Evolutionary conservation across 1,140 invertebrate genomes (phyloP).

Genomic region (Ostrea edulis): DNA sequence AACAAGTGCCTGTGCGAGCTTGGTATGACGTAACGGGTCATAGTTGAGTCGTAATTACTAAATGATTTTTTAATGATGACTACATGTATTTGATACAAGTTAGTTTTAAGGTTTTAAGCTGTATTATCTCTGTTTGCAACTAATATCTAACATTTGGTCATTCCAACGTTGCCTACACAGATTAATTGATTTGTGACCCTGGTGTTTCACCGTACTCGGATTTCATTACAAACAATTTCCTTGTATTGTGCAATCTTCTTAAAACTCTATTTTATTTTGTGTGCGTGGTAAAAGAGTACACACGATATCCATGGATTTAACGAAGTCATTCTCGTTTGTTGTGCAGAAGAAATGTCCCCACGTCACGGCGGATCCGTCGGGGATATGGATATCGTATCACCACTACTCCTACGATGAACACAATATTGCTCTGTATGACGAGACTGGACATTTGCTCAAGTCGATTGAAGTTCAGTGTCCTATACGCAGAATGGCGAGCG

Average conservation of each 20-base stretch:
- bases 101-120: not conserved
- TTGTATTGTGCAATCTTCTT: not conserved
- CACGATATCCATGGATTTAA: not conserved
- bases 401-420: not conserved
- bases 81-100: too few species aligned
- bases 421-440: not conserved
- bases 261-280: not conserved
- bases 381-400: not conserved
- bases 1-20: too few species aligned
- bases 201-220: not conserved
- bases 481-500: not conserved
- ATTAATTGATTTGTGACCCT: not conserved
- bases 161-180: not conserved
- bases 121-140: not conserved
- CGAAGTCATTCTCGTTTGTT: not conserved
- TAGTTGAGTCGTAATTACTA: too few species aligned
- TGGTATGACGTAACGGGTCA: too few species aligned
- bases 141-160: too few species aligned
- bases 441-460: not conserved
- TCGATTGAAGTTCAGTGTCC: not conserved
- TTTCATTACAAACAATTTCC: too few species aligned
- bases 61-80: too few species aligned
- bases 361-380: not conserved
- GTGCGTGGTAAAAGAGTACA: not conserved
- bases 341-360: not conserved